Base-by-base conservation (phyloP, 2,888 invertebrate species). In the Aspidiotus destructor region DNA sequence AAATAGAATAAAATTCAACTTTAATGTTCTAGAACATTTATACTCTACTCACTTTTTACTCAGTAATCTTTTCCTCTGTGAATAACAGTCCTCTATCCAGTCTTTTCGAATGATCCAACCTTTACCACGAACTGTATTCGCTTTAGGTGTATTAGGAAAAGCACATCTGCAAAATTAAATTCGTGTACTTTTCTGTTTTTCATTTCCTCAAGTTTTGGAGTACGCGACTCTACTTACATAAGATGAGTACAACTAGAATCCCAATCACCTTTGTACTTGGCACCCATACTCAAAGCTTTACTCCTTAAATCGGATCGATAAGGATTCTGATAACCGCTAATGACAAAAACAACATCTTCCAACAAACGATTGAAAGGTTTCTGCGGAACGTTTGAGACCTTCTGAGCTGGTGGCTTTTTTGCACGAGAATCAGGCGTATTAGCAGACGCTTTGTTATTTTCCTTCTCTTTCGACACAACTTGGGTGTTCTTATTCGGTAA, bases 291-390 rank as follows among this genome's bases (percentile, higher is more conserved):
- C 6, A 86, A 70, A 8, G 88, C 91, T 73, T 82, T 81, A 71
- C 81, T 82, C 48, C 93, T 79, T 62, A 94, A 75, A 70, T 81
- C 78, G 0, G 81, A 83, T 62, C 94, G 82, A 70, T 83, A 81
- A 7, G 94, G 94, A 80, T 94, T 89, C 79, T 86, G 82, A 78
- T 88, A 92, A 0, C 94, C 94, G 79, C 92, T 92, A 72, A 95
- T 82, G n/a, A 86, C 88, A 75, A 93, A 82, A 70, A 84, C 82
- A 6, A 89, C 89, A 64, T 82, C 86, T 11, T 80, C 77, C 72
- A 93, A 77, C 42, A 89, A 75, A 72, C 81, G 77, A 71, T 80
- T 76, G 72, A 86, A 87, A 0, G 83, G 82, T 74, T 79, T 81
- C 13, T 62, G 60, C 62, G 28, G 28, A 3, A 28, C 28, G 28